Percentiles rank a stretch among this genome's conserved stretches.
phyloP scores from a whole-genome alignment of 2,797 vertebrate species.

The Esox lucius region DNA sequence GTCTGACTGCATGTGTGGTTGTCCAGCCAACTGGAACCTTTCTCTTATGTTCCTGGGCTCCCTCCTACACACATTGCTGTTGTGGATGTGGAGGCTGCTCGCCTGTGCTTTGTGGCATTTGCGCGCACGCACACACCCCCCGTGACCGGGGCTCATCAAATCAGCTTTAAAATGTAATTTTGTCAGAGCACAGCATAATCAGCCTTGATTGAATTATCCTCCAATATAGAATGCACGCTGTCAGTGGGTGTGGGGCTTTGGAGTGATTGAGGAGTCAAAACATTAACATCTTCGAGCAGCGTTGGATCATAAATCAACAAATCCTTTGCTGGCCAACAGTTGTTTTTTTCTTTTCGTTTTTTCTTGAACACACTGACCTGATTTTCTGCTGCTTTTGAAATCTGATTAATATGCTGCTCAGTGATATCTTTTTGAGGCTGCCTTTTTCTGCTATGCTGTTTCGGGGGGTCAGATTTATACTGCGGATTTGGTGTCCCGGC shows the following conservation, averaged over 20 bases:
- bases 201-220: too few relatives aligned
- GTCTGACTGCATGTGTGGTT: constrained; percentile 23
- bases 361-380: constrained; percentile 2
- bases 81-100: not conserved
- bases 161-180: too few relatives aligned
- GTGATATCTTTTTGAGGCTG: not conserved
- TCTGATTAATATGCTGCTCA: not conserved
- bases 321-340: not conserved
- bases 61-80: constrained; percentile 9
- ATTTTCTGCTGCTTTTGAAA: not conserved
- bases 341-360: not conserved
- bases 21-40: not conserved
- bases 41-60: not conserved
- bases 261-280: not conserved
- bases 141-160: too few relatives aligned
- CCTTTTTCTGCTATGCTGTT: not conserved
- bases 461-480: too few relatives aligned
- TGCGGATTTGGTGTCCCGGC: too few relatives aligned
- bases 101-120: too few relatives aligned
- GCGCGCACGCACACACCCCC: too few relatives aligned
- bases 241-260: not conserved
- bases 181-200: too few relatives aligned
- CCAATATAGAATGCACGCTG: too few relatives aligned
- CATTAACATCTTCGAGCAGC: not conserved
- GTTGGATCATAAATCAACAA: not conserved